Conservation (phyloP, 2,888 invertebrate genomes). For the Leptarthrus brevirostris region DNA sequence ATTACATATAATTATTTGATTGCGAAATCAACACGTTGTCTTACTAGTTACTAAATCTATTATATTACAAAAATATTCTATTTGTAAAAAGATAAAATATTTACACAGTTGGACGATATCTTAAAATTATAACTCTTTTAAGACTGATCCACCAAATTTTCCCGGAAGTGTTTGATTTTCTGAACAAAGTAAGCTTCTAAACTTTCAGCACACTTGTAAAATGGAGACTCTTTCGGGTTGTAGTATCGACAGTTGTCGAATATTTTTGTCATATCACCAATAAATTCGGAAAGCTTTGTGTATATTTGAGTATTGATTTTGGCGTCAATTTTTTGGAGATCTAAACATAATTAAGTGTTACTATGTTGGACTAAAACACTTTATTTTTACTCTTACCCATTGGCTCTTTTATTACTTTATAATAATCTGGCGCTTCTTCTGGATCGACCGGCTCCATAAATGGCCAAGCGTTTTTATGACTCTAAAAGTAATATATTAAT, state of each 20-base stretch:
- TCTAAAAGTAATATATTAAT: constrained; percentile 68
- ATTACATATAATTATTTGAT: constrained; percentile 6
- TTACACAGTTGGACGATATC: constrained; percentile 38
- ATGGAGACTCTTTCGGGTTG: constrained; percentile 94
- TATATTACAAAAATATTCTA: constrained; percentile 48
- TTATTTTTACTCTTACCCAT: constrained; percentile 77
- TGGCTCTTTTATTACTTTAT: constrained; percentile 93
- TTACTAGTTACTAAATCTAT: not conserved
- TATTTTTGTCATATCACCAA: constrained; percentile 97
- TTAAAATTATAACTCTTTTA: constrained; percentile 42
- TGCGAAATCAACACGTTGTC: constrained; percentile 22
- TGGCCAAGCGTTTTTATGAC: constrained; percentile 97
- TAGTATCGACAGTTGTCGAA: constrained; percentile 99
- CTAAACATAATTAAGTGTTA: too few species aligned
- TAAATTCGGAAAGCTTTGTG: constrained; percentile 91
- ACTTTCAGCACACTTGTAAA: constrained; percentile 95
- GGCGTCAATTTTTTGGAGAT: constrained; percentile 91
- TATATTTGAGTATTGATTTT: constrained; percentile 87
- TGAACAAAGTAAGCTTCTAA: constrained; percentile 95
- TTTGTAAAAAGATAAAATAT: constrained; percentile 43
- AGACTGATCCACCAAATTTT: constrained; percentile 74
- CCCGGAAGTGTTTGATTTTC: constrained; percentile 88
- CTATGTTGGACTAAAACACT: constrained; percentile 46
- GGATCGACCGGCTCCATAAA: constrained; percentile 98
- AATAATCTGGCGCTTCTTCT: constrained; percentile 96